These are phyloP conservation scores for Phaonia tiefii DNA, from an alignment of 2,888 invertebrate species.

Conservation along the genomic window DNA sequence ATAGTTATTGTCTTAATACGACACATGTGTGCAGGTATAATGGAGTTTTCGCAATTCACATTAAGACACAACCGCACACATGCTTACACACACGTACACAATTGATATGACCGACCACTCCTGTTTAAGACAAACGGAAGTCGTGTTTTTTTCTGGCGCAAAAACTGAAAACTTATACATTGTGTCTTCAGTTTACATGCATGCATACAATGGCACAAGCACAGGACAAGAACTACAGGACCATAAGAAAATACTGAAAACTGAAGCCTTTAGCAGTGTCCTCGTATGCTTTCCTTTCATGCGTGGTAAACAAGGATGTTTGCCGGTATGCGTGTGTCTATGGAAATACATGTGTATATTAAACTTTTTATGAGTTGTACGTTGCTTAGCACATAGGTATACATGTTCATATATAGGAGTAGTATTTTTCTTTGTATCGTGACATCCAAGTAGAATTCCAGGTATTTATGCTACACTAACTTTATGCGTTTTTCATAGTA, in stretches of 20 bases:
- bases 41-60: background rate
- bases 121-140: slow-evolving; percentile 26
- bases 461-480: slow-evolving; percentile 65
- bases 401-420: no score
- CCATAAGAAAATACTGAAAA: no score
- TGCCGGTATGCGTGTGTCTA: background rate
- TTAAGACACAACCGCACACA: no score
- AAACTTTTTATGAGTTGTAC: no score
- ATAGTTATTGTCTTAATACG: slow-evolving; percentile 53
- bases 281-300: background rate
- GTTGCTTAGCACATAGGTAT: no score
- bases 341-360: slow-evolving; percentile 14
- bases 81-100: background rate
- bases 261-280: no score
- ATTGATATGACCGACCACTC: no score
- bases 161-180: slow-evolving; percentile 11
- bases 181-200: no score
- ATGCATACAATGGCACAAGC: no score
- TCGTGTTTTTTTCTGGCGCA: background rate
- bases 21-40: slow-evolving; percentile 40
- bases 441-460: slow-evolving; percentile 53
- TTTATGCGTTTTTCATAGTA: slow-evolving; percentile 66
- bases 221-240: no score
- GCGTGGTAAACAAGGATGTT: background rate
- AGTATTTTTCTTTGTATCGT: background rate